Conservation (phyloP, 2,797 vertebrate species). For the Mormyrus hasselquistii region DNA sequence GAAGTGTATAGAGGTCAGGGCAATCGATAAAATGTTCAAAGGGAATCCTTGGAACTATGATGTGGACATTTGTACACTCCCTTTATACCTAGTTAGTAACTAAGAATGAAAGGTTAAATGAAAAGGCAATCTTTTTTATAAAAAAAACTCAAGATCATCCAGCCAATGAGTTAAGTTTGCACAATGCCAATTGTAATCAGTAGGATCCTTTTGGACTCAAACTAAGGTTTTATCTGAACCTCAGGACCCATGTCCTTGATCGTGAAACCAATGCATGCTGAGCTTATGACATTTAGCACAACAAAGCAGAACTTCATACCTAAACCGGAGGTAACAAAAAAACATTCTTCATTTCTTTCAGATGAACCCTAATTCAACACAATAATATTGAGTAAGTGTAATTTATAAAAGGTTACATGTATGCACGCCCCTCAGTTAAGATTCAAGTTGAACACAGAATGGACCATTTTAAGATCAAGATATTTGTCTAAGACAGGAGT, state of each 20-base stretch:
- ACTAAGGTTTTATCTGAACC: background rate
- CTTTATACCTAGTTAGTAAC: conserved; percentile 75
- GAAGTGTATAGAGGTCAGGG: conserved; percentile 78
- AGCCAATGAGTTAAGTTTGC: background rate
- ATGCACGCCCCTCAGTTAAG: background rate
- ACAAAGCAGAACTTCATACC: background rate
- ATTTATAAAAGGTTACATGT: background rate
- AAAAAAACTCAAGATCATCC: background rate
- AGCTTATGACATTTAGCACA: conserved; percentile 13
- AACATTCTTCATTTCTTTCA: background rate
- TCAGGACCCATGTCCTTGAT: conserved; percentile 1
- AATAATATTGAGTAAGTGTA: background rate
- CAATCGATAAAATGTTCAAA: conserved; percentile 94
- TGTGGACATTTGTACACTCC: conserved; percentile 74
- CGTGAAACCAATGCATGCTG: background rate
- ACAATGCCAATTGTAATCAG: background rate
- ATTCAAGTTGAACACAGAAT: background rate
- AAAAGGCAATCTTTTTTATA: conserved; percentile 17
- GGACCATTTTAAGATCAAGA: background rate
- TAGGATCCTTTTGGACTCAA: background rate
- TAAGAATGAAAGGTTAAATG: conserved; percentile 64
- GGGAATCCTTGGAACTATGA: conserved; percentile 81
- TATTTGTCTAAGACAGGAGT: background rate
- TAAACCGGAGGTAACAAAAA: background rate
- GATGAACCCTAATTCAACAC: background rate